Evolutionary conservation across 2,888 invertebrate species (phyloP).

Genomic region (Taphrorychus bicolor): DNA sequence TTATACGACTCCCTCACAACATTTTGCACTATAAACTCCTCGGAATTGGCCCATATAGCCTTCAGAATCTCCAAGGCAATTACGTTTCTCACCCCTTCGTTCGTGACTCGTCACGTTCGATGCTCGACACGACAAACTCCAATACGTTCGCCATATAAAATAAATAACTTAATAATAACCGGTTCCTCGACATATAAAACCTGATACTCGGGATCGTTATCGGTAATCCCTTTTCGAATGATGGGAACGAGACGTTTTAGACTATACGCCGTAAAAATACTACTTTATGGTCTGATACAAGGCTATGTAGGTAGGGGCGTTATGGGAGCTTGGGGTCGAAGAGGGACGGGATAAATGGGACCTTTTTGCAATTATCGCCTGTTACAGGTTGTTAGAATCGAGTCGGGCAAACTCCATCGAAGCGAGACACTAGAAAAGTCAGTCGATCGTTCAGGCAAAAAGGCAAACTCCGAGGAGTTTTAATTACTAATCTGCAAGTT

Average conservation of each 20-base stretch:
- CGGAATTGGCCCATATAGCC: neutral
- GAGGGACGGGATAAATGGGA: neutral
- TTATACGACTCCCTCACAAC: no score
- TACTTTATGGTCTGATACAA: conserved; percentile 4
- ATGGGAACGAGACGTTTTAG: conserved; percentile 10
- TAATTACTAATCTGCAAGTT: conserved; percentile 15
- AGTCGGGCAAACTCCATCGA: neutral
- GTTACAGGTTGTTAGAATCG: neutral
- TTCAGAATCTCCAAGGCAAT: conserved; percentile 10
- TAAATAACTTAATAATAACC: conserved; percentile 40
- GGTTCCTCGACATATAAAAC: conserved; percentile 27
- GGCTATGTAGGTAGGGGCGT: no score
- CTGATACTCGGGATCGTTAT: conserved; percentile 28
- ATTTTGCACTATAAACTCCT: neutral
- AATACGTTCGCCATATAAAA: conserved; percentile 37
- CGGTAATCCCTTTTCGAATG: conserved; percentile 27
- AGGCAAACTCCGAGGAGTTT: neutral
- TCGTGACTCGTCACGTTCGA: conserved; percentile 25
- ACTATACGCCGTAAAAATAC: neutral
- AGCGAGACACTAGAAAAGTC: neutral
- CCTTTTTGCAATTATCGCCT: neutral
- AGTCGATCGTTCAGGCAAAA: conserved; percentile 1
- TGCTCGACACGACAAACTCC: conserved; percentile 31
- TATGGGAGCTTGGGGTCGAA: neutral
- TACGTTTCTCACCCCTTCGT: conserved; percentile 18